These are phyloP conservation scores for Tetragnatha versicolor DNA, from an alignment of 1,140 invertebrate species.

Conservation along the genomic window DNA sequence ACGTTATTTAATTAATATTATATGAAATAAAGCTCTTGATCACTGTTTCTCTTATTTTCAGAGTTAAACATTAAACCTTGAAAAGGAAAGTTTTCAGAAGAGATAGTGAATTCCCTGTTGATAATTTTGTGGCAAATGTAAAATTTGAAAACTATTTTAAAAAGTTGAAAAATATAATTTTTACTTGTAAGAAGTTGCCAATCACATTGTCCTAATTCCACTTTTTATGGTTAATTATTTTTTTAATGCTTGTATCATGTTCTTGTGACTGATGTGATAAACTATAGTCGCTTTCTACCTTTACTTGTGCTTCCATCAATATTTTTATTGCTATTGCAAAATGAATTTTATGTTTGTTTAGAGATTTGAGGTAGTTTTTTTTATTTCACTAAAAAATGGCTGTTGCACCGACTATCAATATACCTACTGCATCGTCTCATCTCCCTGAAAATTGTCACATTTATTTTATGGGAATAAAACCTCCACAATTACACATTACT, in stretches of 20 bases:
- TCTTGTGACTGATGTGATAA: too few species aligned
- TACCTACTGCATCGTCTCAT: constrained; percentile 16
- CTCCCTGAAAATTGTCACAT: constrained; percentile 39
- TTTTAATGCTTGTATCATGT: too few species aligned
- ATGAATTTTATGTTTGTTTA: too few species aligned
- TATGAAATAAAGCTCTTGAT: too few species aligned
- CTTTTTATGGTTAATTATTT: too few species aligned
- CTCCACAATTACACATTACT: constrained; percentile 24
- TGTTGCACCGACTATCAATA: constrained; percentile 44
- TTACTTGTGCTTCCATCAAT: too few species aligned
- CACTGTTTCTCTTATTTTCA: constrained; percentile 16
- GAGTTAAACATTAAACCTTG: neutral
- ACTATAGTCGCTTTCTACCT: too few species aligned
- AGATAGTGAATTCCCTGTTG: constrained; percentile 18
- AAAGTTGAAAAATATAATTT: neutral
- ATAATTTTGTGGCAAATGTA: constrained; percentile 40
- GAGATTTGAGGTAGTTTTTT: too few species aligned
- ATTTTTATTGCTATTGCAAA: too few species aligned
- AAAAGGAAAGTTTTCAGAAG: constrained; percentile 4
- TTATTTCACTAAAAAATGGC: constrained; percentile 13
- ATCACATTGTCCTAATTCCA: too few species aligned
- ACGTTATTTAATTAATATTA: too few species aligned
- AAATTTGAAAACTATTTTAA: neutral
- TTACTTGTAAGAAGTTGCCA: too few species aligned
- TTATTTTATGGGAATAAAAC: constrained; percentile 48